These are phyloP conservation scores for Leucophenga montana DNA, from an alignment of 2,888 invertebrate species.

Conservation along the genomic window DNA sequence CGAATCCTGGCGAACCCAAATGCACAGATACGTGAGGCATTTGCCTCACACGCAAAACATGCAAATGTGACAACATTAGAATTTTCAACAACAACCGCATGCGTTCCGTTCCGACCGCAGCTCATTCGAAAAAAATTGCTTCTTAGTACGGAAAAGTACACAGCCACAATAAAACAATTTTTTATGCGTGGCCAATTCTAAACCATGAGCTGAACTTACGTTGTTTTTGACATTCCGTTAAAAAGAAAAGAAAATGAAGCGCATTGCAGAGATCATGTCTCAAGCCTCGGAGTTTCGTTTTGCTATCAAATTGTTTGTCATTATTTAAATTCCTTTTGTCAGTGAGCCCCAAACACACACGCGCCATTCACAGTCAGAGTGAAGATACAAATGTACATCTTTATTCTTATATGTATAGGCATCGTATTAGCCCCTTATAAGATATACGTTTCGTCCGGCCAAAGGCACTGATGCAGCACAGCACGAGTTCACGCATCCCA, in stretches of 20 bases:
- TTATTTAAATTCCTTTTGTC: conserved; percentile 70
- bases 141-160: background rate
- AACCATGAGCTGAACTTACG: background rate
- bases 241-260: too few relatives aligned
- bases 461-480: too few relatives aligned
- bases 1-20: conserved; percentile 15
- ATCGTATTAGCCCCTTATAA: too few relatives aligned
- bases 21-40: conserved; percentile 22
- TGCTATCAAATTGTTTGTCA: conserved; percentile 67
- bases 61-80: conserved; percentile 68
- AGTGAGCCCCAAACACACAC: conserved; percentile 43
- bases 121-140: background rate
- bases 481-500: background rate
- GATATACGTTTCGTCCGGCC: too few relatives aligned
- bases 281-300: background rate
- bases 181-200: conserved; percentile 40
- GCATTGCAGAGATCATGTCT: too few relatives aligned
- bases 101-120: conserved; percentile 14
- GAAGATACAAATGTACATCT: too few relatives aligned
- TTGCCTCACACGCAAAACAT: conserved; percentile 41
- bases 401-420: too few relatives aligned
- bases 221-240: too few relatives aligned
- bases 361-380: background rate
- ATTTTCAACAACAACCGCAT: conserved; percentile 66
- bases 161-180: conserved; percentile 62